Conservation (phyloP, 2,113 vertebrate genomes). For the Mystacornis crossleyi region DNA sequence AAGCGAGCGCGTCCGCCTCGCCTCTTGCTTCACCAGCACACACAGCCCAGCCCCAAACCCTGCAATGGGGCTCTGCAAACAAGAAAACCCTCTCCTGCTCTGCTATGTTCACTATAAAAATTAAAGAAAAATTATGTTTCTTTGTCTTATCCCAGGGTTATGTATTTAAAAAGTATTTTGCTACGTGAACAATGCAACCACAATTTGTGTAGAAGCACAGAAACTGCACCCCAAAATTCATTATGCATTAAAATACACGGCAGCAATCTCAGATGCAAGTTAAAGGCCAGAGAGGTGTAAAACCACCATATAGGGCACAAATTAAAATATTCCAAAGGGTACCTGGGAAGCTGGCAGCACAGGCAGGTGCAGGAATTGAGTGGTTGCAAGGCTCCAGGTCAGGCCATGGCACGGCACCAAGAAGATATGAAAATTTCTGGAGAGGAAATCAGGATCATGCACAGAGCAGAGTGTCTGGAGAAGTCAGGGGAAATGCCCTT, state of each 20-base stretch:
- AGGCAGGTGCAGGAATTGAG: not conserved
- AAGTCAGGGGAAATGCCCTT: not conserved
- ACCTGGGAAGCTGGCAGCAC: not conserved
- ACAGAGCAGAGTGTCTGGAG: not conserved
- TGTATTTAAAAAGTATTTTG: not conserved
- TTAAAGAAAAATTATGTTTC: not conserved
- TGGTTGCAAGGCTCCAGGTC: not conserved
- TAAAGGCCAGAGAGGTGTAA: not conserved
- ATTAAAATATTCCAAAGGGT: not conserved
- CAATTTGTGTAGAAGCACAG: not conserved
- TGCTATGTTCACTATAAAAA: not conserved
- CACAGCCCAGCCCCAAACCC: fast-evolving
- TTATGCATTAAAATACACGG: not conserved
- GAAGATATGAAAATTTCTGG: not conserved
- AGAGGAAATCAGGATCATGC: not conserved
- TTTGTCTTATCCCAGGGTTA: not conserved
- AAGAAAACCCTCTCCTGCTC: not conserved
- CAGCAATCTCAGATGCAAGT: not conserved
- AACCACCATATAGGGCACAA: not conserved
- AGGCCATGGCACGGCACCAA: not conserved
- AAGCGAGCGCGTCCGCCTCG: not conserved
- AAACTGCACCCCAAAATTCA: not conserved
- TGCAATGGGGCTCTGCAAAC: not conserved
- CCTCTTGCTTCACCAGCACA: not conserved
- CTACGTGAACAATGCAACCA: fast-evolving